These are phyloP conservation scores for Zelleria hepariella DNA, from an alignment of 2,888 invertebrate species.

Conservation along the genomic window DNA sequence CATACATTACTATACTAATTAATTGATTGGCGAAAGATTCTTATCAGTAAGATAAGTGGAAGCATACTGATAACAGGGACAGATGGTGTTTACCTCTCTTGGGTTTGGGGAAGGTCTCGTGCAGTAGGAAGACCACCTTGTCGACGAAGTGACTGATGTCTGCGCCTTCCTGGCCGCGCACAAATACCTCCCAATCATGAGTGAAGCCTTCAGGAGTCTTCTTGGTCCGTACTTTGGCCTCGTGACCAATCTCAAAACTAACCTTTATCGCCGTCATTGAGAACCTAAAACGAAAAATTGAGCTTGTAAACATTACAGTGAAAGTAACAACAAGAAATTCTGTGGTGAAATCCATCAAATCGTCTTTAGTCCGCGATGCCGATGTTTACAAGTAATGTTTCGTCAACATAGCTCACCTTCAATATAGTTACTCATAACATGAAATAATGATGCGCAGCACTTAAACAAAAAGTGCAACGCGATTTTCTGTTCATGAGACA, in stretches of 20 bases:
- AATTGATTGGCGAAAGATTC: not conserved
- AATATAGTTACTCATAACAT: not conserved
- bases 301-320: constrained; percentile 8
- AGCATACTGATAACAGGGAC: not conserved
- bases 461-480: not conserved
- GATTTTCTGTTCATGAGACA: constrained; percentile 13
- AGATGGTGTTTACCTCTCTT: constrained; percentile 79
- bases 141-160: constrained; percentile 93
- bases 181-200: constrained; percentile 98
- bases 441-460: constrained; percentile 17
- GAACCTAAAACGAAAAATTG: constrained; percentile 17
- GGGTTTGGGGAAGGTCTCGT: constrained; percentile 93
- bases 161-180: constrained; percentile 88
- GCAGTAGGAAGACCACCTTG: constrained; percentile 91
- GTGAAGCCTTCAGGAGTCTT: constrained; percentile 92
- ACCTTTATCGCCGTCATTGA: constrained; percentile 71
- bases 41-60: not conserved
- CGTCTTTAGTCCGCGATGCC: not conserved
- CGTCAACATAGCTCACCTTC: not conserved
- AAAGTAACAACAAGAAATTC: not conserved
- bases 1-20: not conserved
- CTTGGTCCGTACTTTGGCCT: constrained; percentile 84
- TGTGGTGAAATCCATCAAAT: not conserved
- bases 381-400: constrained; percentile 3
- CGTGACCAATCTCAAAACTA: constrained; percentile 93